phyloP scores from a whole-genome alignment of 2,113 vertebrate genomes.

The Tychaedon coryphoeus region DNA sequence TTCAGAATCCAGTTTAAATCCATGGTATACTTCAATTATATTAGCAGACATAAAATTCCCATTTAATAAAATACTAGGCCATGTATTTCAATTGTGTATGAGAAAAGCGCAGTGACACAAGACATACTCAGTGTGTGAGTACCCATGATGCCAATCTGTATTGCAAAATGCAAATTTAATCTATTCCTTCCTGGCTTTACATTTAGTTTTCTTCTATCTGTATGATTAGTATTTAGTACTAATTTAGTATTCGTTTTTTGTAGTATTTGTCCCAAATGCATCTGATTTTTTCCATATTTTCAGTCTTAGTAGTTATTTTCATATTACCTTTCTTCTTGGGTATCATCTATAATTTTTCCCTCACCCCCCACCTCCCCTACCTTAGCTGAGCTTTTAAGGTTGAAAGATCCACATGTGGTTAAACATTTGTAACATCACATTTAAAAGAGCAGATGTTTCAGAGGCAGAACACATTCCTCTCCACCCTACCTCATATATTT shows the following conservation, averaged over 20 bases:
- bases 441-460: slow-evolving; percentile 35
- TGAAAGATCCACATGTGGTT: background rate
- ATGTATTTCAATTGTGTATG: background rate
- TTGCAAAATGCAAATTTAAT: background rate
- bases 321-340: background rate
- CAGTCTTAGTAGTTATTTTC: background rate
- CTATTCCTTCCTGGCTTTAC: background rate
- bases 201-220: background rate
- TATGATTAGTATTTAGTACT: background rate
- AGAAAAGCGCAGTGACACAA: background rate
- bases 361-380: background rate
- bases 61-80: background rate
- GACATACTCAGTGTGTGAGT: background rate
- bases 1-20: background rate
- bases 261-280: background rate
- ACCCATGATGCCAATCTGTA: background rate
- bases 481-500: slow-evolving; percentile 20
- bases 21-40: background rate
- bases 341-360: background rate
- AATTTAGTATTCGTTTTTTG: background rate
- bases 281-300: background rate
- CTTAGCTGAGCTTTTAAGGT: background rate
- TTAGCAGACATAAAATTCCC: background rate
- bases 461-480: slow-evolving; percentile 24
- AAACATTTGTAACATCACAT: background rate